These are phyloP conservation scores for Sericinus montela DNA, from an alignment of 2,888 invertebrate species.

Conservation along the genomic window DNA sequence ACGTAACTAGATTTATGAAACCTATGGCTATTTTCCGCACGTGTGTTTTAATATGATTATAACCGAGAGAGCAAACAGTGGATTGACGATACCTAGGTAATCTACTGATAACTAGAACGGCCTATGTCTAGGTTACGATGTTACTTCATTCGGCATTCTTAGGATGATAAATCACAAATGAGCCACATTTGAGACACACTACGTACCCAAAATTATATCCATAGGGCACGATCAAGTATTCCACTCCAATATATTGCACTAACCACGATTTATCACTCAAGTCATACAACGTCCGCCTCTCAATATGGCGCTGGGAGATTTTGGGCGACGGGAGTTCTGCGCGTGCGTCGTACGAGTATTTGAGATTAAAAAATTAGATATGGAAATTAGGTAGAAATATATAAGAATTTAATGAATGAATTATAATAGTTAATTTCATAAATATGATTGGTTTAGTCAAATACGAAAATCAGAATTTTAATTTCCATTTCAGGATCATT, in stretches of 20 bases:
- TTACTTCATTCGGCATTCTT: conserved; percentile 47
- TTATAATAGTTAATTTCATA: conserved; percentile 30
- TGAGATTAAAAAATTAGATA: conserved; percentile 55
- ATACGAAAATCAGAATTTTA: conserved; percentile 47
- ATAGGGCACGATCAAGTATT: conserved; percentile 78
- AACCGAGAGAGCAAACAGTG: conserved; percentile 80
- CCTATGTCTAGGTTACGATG: conserved; percentile 82
- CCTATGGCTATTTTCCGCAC: conserved; percentile 82
- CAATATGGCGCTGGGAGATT: conserved; percentile 86
- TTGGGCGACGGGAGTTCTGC: conserved; percentile 77
- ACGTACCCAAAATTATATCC: conserved; percentile 80
- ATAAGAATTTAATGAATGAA: conserved; percentile 35
- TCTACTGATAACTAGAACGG: conserved; percentile 82
- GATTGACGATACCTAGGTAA: conserved; percentile 79
- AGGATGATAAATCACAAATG: conserved; percentile 33
- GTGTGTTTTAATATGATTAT: conserved; percentile 85
- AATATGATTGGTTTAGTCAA: conserved; percentile 34
- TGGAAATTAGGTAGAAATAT: conserved; percentile 40
- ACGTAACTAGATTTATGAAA: conserved; percentile 89
- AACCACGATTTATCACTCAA: conserved; percentile 77
- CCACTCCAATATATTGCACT: conserved; percentile 78
- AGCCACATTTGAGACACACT: conserved; percentile 57
- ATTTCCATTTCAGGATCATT: conserved; percentile 70
- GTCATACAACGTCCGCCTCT: conserved; percentile 85
- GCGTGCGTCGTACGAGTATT: conserved; percentile 74